Evolutionary conservation across 2,797 vertebrate species (phyloP), one percentile per base, ranked within the genome.

Genomic region (Florisuga fusca): DNA sequence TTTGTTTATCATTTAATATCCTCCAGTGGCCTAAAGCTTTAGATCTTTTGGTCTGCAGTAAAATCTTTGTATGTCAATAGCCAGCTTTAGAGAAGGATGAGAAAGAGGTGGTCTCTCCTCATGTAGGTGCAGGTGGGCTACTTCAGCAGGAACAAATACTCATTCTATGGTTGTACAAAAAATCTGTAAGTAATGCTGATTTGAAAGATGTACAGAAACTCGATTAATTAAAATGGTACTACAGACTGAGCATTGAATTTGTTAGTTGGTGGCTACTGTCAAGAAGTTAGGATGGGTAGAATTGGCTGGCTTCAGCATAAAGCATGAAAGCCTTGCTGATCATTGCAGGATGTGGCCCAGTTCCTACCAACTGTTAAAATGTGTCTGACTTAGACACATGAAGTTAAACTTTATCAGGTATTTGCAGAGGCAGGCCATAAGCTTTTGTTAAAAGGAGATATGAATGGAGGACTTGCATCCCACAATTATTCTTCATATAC

Each of bases 1-100:
- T 97, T 97, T 97, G 86, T 96, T 96, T 97, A 97, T 97, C 76
- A 75, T 94, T 96, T 97, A 92, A 63, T 97, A 91, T 95, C 67
- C 89, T 96, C 86, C 61, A 69, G 87, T 89, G 92, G 96, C 94
- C 90, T 92, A 72, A 92, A 87, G 76, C 86, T 96, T 96, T 87
- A 93, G 79, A 92, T 95, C 91, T 95, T 96, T 85, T 92, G 64
- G 76, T 95, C 94, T 94, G 8, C 36, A 33, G 55, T 94, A 66
- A 77, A 94, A 87, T 93, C 66, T 94, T 93, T 75, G 15, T 58
- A 21, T 94, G 69, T 78, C 84, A 68, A 48, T 92, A 69, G n/a
- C 18, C n/a, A 78, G 34, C 87, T 96, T 97, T 90, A 96, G 88
- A 96, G 93, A 45, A 89, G 57, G 62, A 61, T 12, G 7, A 27